Evolutionary conservation across 1,140 invertebrate species (phyloP), one percentile per base, ranked within the genome.

Genomic region (Macrosteles quadrilineatus): DNA sequence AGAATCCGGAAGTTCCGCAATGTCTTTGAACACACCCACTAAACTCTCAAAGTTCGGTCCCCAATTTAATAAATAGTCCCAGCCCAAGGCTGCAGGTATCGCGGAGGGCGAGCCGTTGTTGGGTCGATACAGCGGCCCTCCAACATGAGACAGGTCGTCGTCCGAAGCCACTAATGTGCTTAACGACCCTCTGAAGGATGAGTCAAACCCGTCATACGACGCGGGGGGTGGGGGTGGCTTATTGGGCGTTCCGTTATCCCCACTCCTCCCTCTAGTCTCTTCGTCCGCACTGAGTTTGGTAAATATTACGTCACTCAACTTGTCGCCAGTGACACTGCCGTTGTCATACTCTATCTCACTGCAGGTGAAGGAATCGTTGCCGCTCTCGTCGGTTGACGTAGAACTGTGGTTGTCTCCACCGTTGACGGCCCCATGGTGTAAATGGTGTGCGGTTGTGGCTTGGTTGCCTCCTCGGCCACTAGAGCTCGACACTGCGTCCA

Each of bases 291-390:
- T 83, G 30, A 90, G 84, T 80, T 94, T 93, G 4, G 87, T 87
- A 78, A 92, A 92, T 57, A 87, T 85, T 73, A 87, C 84, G 71
- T 85, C 86, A 65, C 84, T 82, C 64, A 85, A 79, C 74, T 94
- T 94, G 77, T 95, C 90, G 9, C 90, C 90, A 19, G 86, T 90
- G 23, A 94, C 82, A 72, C 91, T 93, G 71, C 91, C 91, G 76
- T 95, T 93, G 76, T 98, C 96, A 79, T 97, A 97, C 80, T 98
- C 96, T 78, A 98, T 98, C 83, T 98, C 96, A 0, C 96, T 98
- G 81, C 96, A 98, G 0, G 96, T 98, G 82, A 98, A 98, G 71
- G 95, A 97, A 77, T 98, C 96, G 81, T 98, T 97, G 2, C 94
- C 94, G 78, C 93, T 96, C 79, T 97, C 95, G 77, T 97, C 95